Evolutionary conservation across 1,140 invertebrate genomes (phyloP).

Genomic region (Capitella teleta): DNA sequence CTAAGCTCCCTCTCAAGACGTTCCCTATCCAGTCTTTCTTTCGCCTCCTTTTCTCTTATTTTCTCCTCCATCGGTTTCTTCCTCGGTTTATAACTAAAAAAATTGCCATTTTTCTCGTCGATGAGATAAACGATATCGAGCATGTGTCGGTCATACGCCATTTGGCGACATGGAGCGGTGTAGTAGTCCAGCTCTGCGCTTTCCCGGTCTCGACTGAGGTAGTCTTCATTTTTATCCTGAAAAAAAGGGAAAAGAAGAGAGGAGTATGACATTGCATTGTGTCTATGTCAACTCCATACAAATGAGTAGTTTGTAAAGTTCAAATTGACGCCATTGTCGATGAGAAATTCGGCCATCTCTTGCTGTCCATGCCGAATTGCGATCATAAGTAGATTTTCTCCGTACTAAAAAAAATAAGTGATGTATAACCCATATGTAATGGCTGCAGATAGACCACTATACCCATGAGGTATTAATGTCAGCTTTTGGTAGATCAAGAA

Average conservation of each 20-base stretch:
- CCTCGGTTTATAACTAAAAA: conserved; percentile 15
- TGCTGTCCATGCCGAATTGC: conserved; percentile 23
- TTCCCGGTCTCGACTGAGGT: no score
- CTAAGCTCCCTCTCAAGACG: no score
- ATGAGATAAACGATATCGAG: conserved; percentile 28
- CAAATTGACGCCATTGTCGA: conserved; percentile 30
- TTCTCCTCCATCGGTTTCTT: neutral
- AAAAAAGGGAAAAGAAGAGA: no score
- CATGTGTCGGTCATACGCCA: conserved; percentile 28
- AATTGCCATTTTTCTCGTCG: conserved; percentile 22
- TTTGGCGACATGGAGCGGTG: conserved; percentile 23
- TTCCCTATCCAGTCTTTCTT: no score
- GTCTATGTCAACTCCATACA: no score
- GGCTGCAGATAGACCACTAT: no score
- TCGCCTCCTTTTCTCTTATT: no score
- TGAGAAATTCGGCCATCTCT: conserved; percentile 31
- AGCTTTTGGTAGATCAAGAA: conserved; percentile 22
- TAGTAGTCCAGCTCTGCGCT: conserved; percentile 20
- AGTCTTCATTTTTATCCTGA: no score
- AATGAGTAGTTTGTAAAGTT: no score
- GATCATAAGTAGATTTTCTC: conserved; percentile 35
- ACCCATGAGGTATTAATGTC: conserved; percentile 31
- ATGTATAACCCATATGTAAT: no score
- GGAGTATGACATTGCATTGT: no score
- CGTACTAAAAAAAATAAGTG: conserved; percentile 28